Percentiles rank a stretch among this genome's conserved stretches.
phyloP scores from a whole-genome alignment of 2,888 invertebrate species.

The Philereme transversata region DNA sequence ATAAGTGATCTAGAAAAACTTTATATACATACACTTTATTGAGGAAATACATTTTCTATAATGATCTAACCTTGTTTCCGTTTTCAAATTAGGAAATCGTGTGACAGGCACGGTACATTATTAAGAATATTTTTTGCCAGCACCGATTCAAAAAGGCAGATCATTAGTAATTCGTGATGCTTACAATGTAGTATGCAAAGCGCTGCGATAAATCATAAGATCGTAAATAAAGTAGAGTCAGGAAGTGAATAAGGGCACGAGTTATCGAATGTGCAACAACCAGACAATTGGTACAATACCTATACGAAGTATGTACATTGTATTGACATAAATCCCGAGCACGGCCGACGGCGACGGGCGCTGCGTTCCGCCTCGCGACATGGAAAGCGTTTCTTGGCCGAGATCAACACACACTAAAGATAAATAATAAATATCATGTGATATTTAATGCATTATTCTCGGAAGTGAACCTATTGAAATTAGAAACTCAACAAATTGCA shows the following conservation, averaged over 20 bases:
- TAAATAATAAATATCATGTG: slow-evolving; percentile 59
- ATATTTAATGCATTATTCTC: slow-evolving; percentile 47
- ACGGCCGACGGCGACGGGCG: slow-evolving; percentile 41
- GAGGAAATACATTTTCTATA: slow-evolving; percentile 66
- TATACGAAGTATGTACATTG: slow-evolving; percentile 27
- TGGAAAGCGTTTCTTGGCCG: slow-evolving; percentile 71
- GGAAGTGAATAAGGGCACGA: slow-evolving; percentile 39
- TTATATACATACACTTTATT: slow-evolving; percentile 59
- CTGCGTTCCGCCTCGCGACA: slow-evolving; percentile 67
- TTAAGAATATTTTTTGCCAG: slow-evolving; percentile 39
- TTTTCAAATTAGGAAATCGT: slow-evolving; percentile 52
- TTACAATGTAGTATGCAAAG: slow-evolving; percentile 37
- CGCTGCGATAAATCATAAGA: slow-evolving; percentile 31
- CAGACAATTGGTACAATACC: slow-evolving; percentile 34
- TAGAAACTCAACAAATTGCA: slow-evolving; percentile 40
- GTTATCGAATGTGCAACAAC: slow-evolving; percentile 38
- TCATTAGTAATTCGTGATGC: slow-evolving; percentile 49
- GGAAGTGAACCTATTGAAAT: slow-evolving; percentile 50
- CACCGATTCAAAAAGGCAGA: slow-evolving; percentile 33
- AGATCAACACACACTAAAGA: slow-evolving; percentile 45
- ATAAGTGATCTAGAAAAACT: slow-evolving; percentile 5
- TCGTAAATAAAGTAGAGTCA: slow-evolving; percentile 36
- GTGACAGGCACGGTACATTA: slow-evolving; percentile 48
- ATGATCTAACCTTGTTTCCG: slow-evolving; percentile 53
- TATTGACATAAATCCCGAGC: slow-evolving; percentile 57